Evolutionary conservation across 2,797 vertebrate genomes (phyloP).

Genomic region (Poeciliopsis paucimaculata): DNA sequence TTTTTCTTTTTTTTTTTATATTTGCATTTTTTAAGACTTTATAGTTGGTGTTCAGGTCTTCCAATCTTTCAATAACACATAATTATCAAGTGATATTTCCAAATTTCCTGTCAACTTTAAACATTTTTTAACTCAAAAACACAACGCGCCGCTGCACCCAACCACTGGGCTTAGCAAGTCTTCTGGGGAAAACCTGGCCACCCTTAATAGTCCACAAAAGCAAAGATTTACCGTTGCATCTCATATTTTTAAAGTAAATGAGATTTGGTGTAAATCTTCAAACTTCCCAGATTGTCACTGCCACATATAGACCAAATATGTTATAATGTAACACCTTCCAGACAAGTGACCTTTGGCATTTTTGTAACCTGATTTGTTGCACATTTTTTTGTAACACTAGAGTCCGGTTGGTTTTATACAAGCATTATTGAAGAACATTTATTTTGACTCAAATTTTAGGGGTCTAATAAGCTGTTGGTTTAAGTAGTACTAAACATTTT

Average conservation of each 20-base stretch:
- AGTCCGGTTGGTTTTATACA: not conserved
- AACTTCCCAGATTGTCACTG: not conserved
- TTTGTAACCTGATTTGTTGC: not conserved
- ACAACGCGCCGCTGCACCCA: too few relatives aligned
- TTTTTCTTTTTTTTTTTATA: too few relatives aligned
- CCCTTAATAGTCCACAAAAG: not conserved
- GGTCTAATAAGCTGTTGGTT: not conserved
- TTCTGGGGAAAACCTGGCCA: too few relatives aligned
- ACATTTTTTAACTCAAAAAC: too few relatives aligned
- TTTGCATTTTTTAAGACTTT: too few relatives aligned
- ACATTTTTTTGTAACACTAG: not conserved
- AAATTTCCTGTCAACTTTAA: too few relatives aligned
- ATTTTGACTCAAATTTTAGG: not conserved
- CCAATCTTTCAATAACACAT: too few relatives aligned
- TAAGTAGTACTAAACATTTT: not conserved
- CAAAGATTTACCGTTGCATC: not conserved
- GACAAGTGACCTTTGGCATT: not conserved
- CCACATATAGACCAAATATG: not conserved
- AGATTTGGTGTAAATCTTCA: not conserved
- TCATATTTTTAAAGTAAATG: not conserved
- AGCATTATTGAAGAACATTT: not conserved
- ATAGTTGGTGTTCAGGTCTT: too few relatives aligned
- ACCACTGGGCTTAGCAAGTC: too few relatives aligned
- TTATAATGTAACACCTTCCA: not conserved
- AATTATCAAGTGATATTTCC: too few relatives aligned